phyloP scores from a whole-genome alignment of 2,113 vertebrate genomes.

The Tauraco erythrolophus region DNA sequence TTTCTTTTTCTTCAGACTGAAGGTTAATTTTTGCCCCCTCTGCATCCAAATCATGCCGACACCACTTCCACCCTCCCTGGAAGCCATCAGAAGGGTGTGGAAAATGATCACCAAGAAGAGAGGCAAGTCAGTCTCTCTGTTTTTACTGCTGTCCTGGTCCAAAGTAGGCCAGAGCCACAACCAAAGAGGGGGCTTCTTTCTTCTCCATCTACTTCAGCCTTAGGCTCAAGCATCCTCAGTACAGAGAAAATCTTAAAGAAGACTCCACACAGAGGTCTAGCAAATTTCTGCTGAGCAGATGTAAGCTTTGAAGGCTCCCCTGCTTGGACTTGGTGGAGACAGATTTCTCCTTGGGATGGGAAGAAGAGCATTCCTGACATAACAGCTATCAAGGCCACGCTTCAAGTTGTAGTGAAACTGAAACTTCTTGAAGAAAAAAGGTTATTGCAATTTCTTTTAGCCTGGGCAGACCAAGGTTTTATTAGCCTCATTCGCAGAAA shows the following conservation, averaged over 20 bases:
- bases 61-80: fast-evolving
- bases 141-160: neutral
- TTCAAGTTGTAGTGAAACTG: neutral
- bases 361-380: neutral
- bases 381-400: neutral
- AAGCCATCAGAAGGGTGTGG: neutral
- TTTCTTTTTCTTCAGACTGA: neutral
- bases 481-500: neutral
- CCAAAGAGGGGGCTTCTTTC: neutral
- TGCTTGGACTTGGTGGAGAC: neutral
- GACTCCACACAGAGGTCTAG: neutral
- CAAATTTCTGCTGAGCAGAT: neutral
- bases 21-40: neutral
- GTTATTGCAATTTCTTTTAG: neutral
- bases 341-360: neutral
- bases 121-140: neutral
- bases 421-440: neutral
- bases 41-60: neutral
- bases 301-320: neutral
- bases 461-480: neutral
- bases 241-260: neutral
- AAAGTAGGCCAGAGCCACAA: neutral
- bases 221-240: neutral
- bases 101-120: neutral
- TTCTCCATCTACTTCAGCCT: neutral